Base-by-base conservation (phyloP, 2,888 invertebrate genomes). In the Busseola fusca region DNA sequence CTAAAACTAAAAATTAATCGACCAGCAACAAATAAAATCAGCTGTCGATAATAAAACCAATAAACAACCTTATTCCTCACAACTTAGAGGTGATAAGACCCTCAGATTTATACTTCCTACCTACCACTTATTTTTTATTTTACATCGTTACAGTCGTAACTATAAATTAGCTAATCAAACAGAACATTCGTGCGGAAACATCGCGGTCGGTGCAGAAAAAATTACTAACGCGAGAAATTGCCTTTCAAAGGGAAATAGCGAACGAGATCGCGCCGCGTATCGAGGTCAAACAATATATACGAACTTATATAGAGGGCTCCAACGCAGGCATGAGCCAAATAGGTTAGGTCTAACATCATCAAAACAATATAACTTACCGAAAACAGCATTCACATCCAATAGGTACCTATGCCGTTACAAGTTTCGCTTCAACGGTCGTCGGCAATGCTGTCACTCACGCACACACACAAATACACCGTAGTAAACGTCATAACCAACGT, bases 401-500 rank as follows among this genome's bases (percentile, higher is more conserved):
- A 86, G 75, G 76, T 84, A 85, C 82, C 86, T 90, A 91, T 94
- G 92, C 95, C 94, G 95, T 95, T 95, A 93, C 89, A 92, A 93
- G 93, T 93, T 93, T 94, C 94, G 94, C 94, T 94, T 90, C 93
- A 93, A 93, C 94, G 93, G 91, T 90, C 90, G 92, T 91, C 93
- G 92, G 92, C 93, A 92, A 92, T 93, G 93, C 93, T 93, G 93
- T 92, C 93, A 92, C 91, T 92, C 91, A 92, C 94, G 83, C 88
- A 91, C 94, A 92, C 95, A 91, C 90, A 91, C 90, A 91, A 90
- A 91, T 77, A 91, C 91, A 91, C 89, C 86, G 89, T 91, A 92
- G 91, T 93, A 95, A 95, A 95, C 95, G 95, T 95, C 95, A 95
- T 93, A 92, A 91, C 91, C 91, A 92, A 93, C 93, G 92, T 94